phyloP scores from a whole-genome alignment of 2,888 invertebrate species.

The Lepidocyrtinus sp. region DNA sequence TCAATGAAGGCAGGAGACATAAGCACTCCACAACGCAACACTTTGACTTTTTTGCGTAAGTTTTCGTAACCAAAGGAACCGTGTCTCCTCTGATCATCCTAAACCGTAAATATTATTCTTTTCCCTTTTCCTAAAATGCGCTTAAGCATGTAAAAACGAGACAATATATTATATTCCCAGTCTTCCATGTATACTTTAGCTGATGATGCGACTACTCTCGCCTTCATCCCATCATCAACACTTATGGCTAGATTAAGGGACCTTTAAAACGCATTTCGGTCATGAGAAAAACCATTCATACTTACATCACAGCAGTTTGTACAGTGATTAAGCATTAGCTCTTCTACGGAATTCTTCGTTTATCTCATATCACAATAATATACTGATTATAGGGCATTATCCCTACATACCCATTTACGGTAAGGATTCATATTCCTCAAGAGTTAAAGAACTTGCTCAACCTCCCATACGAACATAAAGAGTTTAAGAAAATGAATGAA shows the following conservation, averaged over 20 bases:
- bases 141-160: conserved; percentile 3
- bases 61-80: conserved; percentile 70
- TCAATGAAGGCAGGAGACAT: not conserved
- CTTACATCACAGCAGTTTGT: no score
- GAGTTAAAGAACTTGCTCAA: no score
- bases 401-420: no score
- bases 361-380: no score
- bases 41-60: conserved; percentile 57
- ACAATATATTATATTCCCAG: conserved; percentile 12
- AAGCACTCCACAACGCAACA: no score
- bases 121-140: conserved; percentile 3
- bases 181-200: conserved; percentile 51
- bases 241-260: not conserved
- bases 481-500: no score
- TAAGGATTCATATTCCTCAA: no score
- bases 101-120: conserved; percentile 68
- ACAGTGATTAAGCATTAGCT: no score
- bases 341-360: no score
- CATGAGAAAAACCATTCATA: not conserved
- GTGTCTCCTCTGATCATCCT: conserved; percentile 70
- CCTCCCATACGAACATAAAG: no score
- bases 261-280: not conserved
- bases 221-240: not conserved
- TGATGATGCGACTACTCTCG: no score
- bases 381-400: no score